These are phyloP conservation scores for Albula goreensis DNA, from an alignment of 2,113 vertebrate genomes.

Conservation along the genomic window DNA sequence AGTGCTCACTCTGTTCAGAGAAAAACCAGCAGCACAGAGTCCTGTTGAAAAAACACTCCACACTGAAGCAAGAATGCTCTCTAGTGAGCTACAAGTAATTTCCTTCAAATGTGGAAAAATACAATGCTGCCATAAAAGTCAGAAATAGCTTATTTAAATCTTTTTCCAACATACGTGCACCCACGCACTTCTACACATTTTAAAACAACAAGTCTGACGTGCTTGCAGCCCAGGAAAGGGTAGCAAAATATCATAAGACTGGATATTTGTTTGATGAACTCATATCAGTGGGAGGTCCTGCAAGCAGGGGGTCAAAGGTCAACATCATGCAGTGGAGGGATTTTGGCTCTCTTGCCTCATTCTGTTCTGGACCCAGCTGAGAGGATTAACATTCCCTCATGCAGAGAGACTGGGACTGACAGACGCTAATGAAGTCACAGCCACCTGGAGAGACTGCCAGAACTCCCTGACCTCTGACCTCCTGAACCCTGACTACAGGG, in stretches of 20 bases:
- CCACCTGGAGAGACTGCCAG: neutral
- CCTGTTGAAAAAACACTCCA: neutral
- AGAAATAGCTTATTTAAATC: neutral
- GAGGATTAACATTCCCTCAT: neutral
- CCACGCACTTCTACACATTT: conserved; percentile 27
- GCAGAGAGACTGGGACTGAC: neutral
- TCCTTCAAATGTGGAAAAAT: neutral
- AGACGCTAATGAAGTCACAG: neutral
- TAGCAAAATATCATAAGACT: conserved; percentile 32
- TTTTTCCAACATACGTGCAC: conserved; percentile 31
- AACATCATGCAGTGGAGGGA: conserved; percentile 5
- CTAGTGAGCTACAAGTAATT: neutral
- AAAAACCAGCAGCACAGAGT: neutral
- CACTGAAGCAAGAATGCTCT: neutral
- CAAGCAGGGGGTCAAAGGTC: neutral
- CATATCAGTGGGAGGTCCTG: conserved; percentile 23
- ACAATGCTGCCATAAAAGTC: neutral
- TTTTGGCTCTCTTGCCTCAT: neutral
- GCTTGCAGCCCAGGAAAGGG: conserved; percentile 37
- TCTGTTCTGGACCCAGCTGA: neutral
- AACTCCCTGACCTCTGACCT: neutral
- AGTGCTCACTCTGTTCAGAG: conserved; percentile 12
- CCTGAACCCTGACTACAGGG: neutral
- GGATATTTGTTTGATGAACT: conserved; percentile 32
- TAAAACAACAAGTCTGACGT: conserved; percentile 53